Percentiles rank a stretch among this genome's conserved stretches.
phyloP scores from a whole-genome alignment of 2,888 invertebrate species.

The Aleiodes leptofemur region DNA sequence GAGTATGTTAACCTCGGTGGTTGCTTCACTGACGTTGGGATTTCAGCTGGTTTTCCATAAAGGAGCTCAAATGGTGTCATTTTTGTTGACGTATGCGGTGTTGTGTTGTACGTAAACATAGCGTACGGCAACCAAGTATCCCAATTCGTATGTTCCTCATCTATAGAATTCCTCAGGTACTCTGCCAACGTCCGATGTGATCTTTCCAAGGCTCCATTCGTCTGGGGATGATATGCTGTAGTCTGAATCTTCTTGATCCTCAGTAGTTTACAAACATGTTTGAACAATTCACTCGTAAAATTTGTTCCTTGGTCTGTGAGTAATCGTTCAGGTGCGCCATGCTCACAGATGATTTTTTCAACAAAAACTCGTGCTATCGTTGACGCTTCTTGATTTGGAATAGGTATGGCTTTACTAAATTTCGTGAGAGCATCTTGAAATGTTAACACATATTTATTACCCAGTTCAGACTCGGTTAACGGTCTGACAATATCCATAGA shows the following conservation, averaged over 20 bases:
- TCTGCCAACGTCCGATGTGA: conserved; percentile 53
- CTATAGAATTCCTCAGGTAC: conserved; percentile 52
- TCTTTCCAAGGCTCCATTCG: conserved; percentile 48
- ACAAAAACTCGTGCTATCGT: conserved; percentile 48
- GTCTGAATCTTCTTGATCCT: conserved; percentile 49
- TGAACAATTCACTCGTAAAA: conserved; percentile 49
- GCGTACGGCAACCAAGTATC: conserved; percentile 52
- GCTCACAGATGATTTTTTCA: conserved; percentile 42
- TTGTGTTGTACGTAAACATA: conserved; percentile 53
- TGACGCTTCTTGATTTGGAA: conserved; percentile 47
- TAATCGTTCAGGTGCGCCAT: conserved; percentile 52
- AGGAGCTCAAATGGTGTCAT: conserved; percentile 35
- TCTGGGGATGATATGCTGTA: conserved; percentile 55
- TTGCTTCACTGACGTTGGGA: conserved; percentile 54
- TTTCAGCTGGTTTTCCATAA: conserved; percentile 33
- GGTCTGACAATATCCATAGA: conserved; percentile 56
- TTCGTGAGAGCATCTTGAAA: conserved; percentile 43
- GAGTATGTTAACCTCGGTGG: conserved; percentile 59
- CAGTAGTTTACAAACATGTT: conserved; percentile 45
- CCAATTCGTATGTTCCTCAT: too few relatives aligned
- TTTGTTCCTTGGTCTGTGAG: conserved; percentile 54
- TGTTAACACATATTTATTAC: conserved; percentile 52
- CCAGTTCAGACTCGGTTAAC: conserved; percentile 43
- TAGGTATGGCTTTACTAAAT: conserved; percentile 37
- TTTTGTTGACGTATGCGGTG: conserved; percentile 45